These are phyloP conservation scores for Clarias laeviceps DNA, from an alignment of 2,797 vertebrate species.

Conservation along the genomic window DNA sequence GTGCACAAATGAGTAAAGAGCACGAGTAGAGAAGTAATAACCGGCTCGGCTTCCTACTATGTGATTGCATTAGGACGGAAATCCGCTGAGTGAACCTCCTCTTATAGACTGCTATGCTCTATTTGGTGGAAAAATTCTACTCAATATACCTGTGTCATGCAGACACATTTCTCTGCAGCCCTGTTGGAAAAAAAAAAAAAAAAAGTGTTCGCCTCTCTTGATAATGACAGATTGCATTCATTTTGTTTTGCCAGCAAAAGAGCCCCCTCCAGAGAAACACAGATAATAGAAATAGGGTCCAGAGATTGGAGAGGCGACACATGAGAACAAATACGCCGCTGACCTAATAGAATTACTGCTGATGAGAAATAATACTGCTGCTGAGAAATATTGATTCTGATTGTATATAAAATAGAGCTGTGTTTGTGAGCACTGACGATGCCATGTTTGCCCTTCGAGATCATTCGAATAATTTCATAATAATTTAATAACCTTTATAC, in stretches of 20 bases:
- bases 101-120: slow-evolving; percentile 29
- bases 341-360: slow-evolving; percentile 51
- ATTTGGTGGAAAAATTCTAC: slow-evolving; percentile 36
- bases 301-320: slow-evolving; percentile 50
- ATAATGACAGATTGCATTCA: slow-evolving; percentile 58
- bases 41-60: background rate
- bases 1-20: background rate
- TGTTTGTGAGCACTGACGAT: background rate
- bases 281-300: slow-evolving; percentile 55
- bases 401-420: slow-evolving; percentile 30
- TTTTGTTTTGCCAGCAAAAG: slow-evolving; percentile 47
- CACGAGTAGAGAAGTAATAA: background rate
- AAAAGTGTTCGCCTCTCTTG: slow-evolving; percentile 25
- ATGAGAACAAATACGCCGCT: slow-evolving; percentile 52
- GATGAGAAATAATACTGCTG: slow-evolving; percentile 46
- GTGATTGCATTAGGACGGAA: slow-evolving; percentile 40
- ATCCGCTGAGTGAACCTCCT: slow-evolving; percentile 40
- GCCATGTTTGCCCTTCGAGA: slow-evolving; percentile 9
- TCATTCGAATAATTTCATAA: slow-evolving; percentile 19
- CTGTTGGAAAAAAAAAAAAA: slow-evolving; percentile 33
- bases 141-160: slow-evolving; percentile 36
- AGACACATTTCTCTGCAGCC: slow-evolving; percentile 49
- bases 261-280: slow-evolving; percentile 48
- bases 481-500: slow-evolving; percentile 13
- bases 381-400: slow-evolving; percentile 40